Conservation (phyloP, 2,888 invertebrate genomes). For the Machimus atricapillus region DNA sequence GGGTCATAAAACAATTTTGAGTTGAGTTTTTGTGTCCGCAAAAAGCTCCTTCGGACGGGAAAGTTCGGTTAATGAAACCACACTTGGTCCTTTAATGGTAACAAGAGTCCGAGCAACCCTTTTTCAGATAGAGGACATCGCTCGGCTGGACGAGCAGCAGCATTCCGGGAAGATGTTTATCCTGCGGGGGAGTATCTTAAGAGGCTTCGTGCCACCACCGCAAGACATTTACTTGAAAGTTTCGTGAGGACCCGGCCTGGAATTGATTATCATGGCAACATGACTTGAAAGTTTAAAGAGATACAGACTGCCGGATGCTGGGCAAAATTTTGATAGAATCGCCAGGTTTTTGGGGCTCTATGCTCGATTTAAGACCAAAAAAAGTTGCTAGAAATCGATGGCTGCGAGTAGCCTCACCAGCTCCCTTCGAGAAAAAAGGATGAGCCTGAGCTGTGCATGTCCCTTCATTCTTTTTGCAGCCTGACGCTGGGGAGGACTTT, state of each 20-base stretch:
- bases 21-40: slow-evolving; percentile 32
- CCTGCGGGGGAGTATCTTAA: slow-evolving; percentile 38
- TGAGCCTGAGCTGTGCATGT: not conserved
- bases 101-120: slow-evolving; percentile 34
- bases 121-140: slow-evolving; percentile 18
- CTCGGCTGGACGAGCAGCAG: slow-evolving; percentile 17
- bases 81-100: slow-evolving; percentile 39
- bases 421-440: not conserved
- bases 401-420: not conserved
- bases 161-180: slow-evolving; percentile 18
- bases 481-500: slow-evolving; percentile 40
- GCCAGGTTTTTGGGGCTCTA: not conserved
- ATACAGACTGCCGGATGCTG: slow-evolving; percentile 24
- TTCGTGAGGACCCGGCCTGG: slow-evolving; percentile 29
- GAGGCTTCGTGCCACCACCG: not conserved
- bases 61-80: slow-evolving; percentile 46
- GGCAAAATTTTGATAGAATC: slow-evolving; percentile 30
- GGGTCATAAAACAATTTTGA: slow-evolving; percentile 11
- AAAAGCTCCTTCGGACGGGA: slow-evolving; percentile 30
- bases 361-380: slow-evolving; percentile 18
- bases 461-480: slow-evolving; percentile 4
- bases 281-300: slow-evolving; percentile 45
- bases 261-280: slow-evolving; percentile 42
- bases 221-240: slow-evolving; percentile 27
- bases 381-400: slow-evolving; percentile 9